Evolutionary conservation across 2,113 vertebrate species (phyloP).

Genomic region (Bos javanicus): DNA sequence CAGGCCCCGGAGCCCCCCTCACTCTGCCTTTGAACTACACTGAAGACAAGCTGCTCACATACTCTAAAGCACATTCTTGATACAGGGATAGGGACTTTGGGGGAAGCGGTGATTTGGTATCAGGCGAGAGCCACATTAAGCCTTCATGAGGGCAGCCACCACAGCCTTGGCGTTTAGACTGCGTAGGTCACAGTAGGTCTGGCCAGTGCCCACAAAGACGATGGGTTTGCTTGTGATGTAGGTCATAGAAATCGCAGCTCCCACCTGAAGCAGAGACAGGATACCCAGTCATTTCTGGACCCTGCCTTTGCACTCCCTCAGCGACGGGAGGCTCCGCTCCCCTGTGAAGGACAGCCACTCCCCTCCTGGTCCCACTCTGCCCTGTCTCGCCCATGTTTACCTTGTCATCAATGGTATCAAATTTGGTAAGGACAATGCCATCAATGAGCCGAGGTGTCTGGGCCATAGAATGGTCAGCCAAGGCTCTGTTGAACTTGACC

Average conservation of each 20-base stretch:
- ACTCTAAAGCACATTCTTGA: slow-evolving; percentile 79
- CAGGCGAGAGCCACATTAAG: slow-evolving; percentile 77
- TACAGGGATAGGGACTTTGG: slow-evolving; percentile 22
- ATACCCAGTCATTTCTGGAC: background rate
- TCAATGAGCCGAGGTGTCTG: slow-evolving; percentile 96
- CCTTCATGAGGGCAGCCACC: slow-evolving; percentile 98
- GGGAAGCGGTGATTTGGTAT: slow-evolving; percentile 75
- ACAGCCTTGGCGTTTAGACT: slow-evolving; percentile 97
- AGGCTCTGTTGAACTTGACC: slow-evolving; percentile 99
- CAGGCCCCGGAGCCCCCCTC: background rate
- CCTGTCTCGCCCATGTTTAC: slow-evolving; percentile 73
- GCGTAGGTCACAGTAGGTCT: slow-evolving; percentile 98
- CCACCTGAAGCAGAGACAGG: slow-evolving; percentile 84
- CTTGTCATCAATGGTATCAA: slow-evolving; percentile 99
- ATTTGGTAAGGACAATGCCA: slow-evolving; percentile 98
- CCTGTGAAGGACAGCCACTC: background rate
- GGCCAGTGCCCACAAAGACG: slow-evolving; percentile 97
- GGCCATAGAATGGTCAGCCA: slow-evolving; percentile 97
- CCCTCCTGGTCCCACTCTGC: background rate
- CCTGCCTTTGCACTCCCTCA: background rate
- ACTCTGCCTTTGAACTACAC: slow-evolving; percentile 63
- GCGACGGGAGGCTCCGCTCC: background rate
- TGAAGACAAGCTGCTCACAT: slow-evolving; percentile 62
- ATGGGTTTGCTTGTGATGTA: slow-evolving; percentile 99
- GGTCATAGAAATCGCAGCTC: slow-evolving; percentile 98